Evolutionary conservation across 2,888 invertebrate genomes (phyloP), one percentile per base, ranked within the genome.

Genomic region (Eristalis intricaria): DNA sequence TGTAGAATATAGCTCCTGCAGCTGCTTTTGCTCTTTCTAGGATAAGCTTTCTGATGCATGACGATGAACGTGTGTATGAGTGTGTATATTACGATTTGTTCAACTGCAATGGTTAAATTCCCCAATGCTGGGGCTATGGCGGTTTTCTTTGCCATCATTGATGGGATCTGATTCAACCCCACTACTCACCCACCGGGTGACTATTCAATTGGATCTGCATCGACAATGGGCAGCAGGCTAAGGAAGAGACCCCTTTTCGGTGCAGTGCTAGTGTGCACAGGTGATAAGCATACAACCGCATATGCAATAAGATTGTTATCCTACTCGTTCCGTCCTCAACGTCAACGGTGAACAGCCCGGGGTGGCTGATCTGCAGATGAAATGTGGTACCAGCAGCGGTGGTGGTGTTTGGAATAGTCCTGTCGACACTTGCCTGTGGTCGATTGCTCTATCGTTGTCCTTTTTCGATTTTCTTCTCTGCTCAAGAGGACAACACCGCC

Each of bases 221-320:
- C 60, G 64, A 75, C 75, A 82, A 82, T 71, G 61, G 19, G 50
- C 58, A 56, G 75, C 76, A 73, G n/a, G 60, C 61, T 29, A 71
- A 71, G n/a, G 68, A 40, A 38, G 65, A 56, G 26, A 56, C 66
- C 68, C 63, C 32, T 15, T 19, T 19, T 50, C 19, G 61, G 13
- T 64, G 64, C 70, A 64, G 64, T 64, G 13, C 26, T 56, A 66
- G 50, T 60, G 69, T 76, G 84, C 77, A 81, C 85, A 85, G 81
- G 81, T 85, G 85, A 81, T 85, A 85, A 85, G 85, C 77, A 77
- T 50, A 23, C 73, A 69, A 85, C 81, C 77, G 85, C 77, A 86
- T 73, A 60, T 56, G 63, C 23, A 81, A 73, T 70, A 70, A 78
- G 81, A 85, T 85, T 76, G 84, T 81, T 81, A 85, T 85, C 84